These are phyloP conservation scores for Catostylus mosaicus DNA, from an alignment of 30 jellyfish, hydroid and myxozoan genomes.

Conservation along the genomic window DNA sequence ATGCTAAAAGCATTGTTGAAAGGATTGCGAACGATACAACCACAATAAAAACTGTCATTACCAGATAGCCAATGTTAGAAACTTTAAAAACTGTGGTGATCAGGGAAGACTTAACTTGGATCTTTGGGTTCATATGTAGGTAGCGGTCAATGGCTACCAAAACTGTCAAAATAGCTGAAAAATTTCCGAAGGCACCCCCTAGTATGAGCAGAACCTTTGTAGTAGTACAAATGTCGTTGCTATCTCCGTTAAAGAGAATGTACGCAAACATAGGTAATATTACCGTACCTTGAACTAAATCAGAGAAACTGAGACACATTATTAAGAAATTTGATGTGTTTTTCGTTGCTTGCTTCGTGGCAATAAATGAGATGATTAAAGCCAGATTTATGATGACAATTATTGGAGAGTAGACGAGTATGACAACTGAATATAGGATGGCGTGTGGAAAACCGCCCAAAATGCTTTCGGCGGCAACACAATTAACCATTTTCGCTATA, in stretches of 20 bases:
- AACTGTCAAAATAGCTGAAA: background rate
- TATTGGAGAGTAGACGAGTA: background rate
- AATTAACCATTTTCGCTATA: no score
- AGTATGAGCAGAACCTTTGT: background rate
- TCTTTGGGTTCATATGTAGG: constrained; percentile 24
- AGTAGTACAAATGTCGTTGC: background rate
- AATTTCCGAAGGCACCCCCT: background rate
- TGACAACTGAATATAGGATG: no score
- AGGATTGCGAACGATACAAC: background rate
- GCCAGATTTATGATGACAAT: background rate
- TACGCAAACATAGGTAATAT: background rate
- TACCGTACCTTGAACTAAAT: background rate
- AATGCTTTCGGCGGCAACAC: background rate
- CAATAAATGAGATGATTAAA: background rate
- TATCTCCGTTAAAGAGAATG: no score
- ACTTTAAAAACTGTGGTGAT: background rate
- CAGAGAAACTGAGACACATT: background rate
- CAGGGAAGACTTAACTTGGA: background rate
- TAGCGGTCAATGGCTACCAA: constrained; percentile 18
- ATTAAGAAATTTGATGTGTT: constrained; percentile 20
- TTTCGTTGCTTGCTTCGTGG: constrained; percentile 9
- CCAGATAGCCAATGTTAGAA: background rate
- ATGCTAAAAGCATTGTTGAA: background rate
- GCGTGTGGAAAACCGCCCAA: background rate
- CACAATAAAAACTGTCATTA: background rate